Conservation (phyloP, 2,888 invertebrate species). For the Teleiodes luculella region DNA sequence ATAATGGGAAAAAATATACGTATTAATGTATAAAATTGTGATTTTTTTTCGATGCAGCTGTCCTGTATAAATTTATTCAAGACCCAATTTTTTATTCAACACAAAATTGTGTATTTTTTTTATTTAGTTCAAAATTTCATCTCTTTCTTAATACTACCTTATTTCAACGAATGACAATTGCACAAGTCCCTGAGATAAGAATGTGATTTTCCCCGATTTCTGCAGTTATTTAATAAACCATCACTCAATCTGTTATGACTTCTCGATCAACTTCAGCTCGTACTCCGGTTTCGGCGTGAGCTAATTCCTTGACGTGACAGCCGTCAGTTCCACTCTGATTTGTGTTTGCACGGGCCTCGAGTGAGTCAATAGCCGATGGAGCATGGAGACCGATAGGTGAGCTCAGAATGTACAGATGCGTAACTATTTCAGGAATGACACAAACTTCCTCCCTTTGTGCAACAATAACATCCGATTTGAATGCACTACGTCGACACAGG, state of each 20-base stretch:
- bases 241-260: neutral
- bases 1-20: too few species aligned
- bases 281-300: neutral
- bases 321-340: slow-evolving; percentile 11
- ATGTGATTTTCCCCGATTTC: too few species aligned
- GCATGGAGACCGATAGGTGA: neutral
- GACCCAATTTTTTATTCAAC: too few species aligned
- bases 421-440: neutral
- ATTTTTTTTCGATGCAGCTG: too few species aligned
- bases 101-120: too few species aligned
- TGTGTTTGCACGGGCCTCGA: neutral
- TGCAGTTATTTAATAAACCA: neutral
- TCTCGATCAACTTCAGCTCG: neutral
- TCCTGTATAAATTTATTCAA: too few species aligned
- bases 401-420: neutral
- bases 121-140: too few species aligned
- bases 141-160: too few species aligned
- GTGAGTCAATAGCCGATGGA: slow-evolving; percentile 5
- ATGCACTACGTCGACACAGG: slow-evolving; percentile 10
- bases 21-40: too few species aligned
- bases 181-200: too few species aligned
- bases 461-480: slow-evolving; percentile 15
- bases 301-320: slow-evolving; percentile 3
- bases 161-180: too few species aligned
- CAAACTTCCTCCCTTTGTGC: slow-evolving; percentile 14